Conservation (phyloP, 2,888 invertebrate species). For the Ophion ventricosus region DNA sequence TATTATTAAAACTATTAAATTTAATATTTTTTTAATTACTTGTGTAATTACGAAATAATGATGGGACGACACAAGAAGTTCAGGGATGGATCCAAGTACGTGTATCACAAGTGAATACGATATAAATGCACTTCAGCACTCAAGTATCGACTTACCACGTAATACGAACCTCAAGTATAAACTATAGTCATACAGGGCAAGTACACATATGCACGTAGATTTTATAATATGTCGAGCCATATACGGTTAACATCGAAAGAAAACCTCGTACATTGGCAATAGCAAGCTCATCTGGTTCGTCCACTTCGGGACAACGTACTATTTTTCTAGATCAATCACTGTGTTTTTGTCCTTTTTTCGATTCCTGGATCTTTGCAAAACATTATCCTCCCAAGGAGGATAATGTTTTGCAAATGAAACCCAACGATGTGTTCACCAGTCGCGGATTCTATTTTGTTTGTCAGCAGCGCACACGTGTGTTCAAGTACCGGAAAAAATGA, state of each 20-base stretch:
- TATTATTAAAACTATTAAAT: too few species aligned
- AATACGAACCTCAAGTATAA: not conserved
- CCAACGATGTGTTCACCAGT: not conserved
- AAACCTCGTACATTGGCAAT: conserved; percentile 35
- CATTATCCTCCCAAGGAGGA: too few species aligned
- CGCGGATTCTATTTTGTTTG: not conserved
- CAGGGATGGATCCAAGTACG: not conserved
- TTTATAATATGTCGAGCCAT: conserved; percentile 15
- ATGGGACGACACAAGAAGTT: not conserved
- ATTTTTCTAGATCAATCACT: conserved; percentile 12
- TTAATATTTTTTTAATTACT: not conserved
- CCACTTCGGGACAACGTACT: not conserved
- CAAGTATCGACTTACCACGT: conserved; percentile 1
- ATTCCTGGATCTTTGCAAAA: not conserved
- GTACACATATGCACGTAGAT: conserved; percentile 6
- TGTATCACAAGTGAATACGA: not conserved
- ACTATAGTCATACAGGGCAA: not conserved
- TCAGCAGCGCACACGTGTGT: not conserved
- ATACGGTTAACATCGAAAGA: conserved; percentile 13
- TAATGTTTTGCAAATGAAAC: not conserved
- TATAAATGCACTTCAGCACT: not conserved
- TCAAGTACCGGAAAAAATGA: conserved; percentile 1
- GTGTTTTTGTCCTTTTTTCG: not conserved
- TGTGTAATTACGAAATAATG: not conserved
- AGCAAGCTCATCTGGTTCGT: conserved; percentile 16